Evolutionary conservation across 2,888 invertebrate species (phyloP).

Genomic region (Chrysodeixis includens): DNA sequence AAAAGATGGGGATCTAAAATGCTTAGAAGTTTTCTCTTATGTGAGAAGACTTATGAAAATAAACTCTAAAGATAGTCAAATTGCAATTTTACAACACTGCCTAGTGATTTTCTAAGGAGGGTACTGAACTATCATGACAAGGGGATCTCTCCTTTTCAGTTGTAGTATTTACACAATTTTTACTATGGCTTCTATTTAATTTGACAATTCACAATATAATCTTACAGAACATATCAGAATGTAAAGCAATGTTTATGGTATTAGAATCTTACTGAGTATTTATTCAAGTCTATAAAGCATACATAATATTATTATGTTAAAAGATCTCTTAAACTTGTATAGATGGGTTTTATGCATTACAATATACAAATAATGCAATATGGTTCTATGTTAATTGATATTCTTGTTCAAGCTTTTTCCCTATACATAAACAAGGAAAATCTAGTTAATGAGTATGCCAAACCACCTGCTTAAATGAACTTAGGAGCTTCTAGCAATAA

Average conservation of each 20-base stretch:
- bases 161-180: background rate
- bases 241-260: constrained; percentile 6
- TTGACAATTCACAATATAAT: constrained; percentile 8
- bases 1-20: no score
- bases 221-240: background rate
- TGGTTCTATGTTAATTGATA: constrained; percentile 7
- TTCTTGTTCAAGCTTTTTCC: constrained; percentile 33
- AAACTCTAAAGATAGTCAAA: background rate
- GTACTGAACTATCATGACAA: no score
- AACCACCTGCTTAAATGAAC: constrained; percentile 5
- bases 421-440: constrained; percentile 33
- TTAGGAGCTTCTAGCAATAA: constrained; percentile 1
- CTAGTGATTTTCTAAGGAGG: no score
- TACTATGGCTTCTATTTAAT: constrained; percentile 4
- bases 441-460: constrained; percentile 5
- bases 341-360: background rate
- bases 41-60: no score
- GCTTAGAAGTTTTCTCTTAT: no score
- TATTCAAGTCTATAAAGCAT: background rate
- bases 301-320: background rate
- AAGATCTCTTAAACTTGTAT: background rate
- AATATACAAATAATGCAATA: constrained; percentile 3
- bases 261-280: background rate
- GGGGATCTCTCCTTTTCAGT: background rate
- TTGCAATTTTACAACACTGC: background rate